phyloP scores from a whole-genome alignment of 2,797 vertebrate genomes.

The Adelosebastes latens region DNA sequence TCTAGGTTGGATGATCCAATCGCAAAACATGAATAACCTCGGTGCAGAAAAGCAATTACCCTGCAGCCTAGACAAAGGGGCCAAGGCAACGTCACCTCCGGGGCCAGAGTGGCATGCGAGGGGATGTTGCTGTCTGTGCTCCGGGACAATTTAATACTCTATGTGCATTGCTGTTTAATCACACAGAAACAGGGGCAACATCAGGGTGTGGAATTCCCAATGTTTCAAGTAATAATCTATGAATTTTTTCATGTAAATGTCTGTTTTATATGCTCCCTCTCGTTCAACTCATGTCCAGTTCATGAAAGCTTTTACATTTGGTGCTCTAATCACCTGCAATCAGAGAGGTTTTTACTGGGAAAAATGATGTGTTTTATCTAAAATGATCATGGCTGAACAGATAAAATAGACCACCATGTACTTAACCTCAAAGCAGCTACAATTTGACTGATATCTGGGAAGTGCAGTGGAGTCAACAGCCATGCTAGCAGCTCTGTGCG shows the following conservation, averaged over 20 bases:
- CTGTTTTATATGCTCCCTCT: slow-evolving; percentile 20
- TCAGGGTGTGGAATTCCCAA: background rate
- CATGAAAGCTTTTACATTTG: slow-evolving; percentile 11
- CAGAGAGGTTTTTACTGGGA: background rate
- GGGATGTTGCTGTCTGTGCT: slow-evolving; percentile 22
- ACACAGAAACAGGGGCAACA: slow-evolving; percentile 18
- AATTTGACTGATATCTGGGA: background rate
- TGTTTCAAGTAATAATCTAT: slow-evolving; percentile 19
- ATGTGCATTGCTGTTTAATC: slow-evolving; percentile 48
- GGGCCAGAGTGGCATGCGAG: slow-evolving; percentile 36
- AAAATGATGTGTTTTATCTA: background rate
- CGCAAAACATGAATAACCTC: slow-evolving; percentile 67
- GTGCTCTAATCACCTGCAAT: slow-evolving; percentile 15
- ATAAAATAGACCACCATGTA: background rate
- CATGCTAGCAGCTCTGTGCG: background rate
- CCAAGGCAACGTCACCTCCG: slow-evolving; percentile 37
- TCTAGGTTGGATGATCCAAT: slow-evolving; percentile 65
- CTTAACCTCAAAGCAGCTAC: background rate
- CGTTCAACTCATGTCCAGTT: background rate
- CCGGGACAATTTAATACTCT: slow-evolving; percentile 54
- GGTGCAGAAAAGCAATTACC: slow-evolving; percentile 72
- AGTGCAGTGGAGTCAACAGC: background rate
- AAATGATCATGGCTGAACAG: background rate
- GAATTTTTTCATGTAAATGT: slow-evolving; percentile 12
- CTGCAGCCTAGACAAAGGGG: slow-evolving; percentile 55